Percentiles rank a stretch among this genome's conserved stretches.
Conservation (phyloP, 2,797 vertebrate genomes). For the Periparus ater region DNA sequence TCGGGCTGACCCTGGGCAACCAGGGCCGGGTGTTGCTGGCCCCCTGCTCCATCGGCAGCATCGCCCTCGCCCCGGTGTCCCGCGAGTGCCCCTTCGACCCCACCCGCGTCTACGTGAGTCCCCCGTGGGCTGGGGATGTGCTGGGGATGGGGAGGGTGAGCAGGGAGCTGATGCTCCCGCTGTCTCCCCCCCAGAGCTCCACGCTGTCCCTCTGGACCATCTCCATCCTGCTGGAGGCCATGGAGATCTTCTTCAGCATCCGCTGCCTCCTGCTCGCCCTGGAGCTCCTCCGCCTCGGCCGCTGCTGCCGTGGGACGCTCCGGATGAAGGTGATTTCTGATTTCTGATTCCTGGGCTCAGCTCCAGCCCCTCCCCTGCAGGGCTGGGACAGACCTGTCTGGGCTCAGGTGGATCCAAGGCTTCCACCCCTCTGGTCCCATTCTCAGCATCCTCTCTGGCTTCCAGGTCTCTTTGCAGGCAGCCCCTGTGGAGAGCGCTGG, state of each 20-base stretch:
- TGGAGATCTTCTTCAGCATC: constrained; percentile 81
- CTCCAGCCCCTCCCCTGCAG: fast-evolving
- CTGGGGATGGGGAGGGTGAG: fast-evolving
- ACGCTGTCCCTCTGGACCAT: constrained; percentile 87
- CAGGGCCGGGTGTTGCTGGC: constrained; percentile 78
- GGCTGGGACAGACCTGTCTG: background rate
- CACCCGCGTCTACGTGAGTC: background rate
- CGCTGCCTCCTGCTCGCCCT: constrained; percentile 80
- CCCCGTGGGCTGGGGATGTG: fast-evolving
- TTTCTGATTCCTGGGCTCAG: background rate
- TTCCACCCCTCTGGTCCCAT: fast-evolving
- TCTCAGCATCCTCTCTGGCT: background rate
- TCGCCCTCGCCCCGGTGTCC: constrained; percentile 65
- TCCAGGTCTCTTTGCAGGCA: constrained; percentile 39
- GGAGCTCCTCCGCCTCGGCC: constrained; percentile 75
- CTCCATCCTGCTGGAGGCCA: constrained; percentile 78
- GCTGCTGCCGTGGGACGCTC: constrained; percentile 70
- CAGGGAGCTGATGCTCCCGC: fast-evolving
- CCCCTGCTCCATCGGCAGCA: constrained; percentile 65
- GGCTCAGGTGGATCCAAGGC: fast-evolving
- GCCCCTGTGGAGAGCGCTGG: background rate
- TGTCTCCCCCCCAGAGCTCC: constrained; percentile 80
- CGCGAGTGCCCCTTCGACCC: constrained; percentile 82
- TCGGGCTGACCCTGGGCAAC: constrained; percentile 78
- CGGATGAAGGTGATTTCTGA: constrained; percentile 17